phyloP scores from a whole-genome alignment of 2,797 vertebrate species.

The Botia almorhae region DNA sequence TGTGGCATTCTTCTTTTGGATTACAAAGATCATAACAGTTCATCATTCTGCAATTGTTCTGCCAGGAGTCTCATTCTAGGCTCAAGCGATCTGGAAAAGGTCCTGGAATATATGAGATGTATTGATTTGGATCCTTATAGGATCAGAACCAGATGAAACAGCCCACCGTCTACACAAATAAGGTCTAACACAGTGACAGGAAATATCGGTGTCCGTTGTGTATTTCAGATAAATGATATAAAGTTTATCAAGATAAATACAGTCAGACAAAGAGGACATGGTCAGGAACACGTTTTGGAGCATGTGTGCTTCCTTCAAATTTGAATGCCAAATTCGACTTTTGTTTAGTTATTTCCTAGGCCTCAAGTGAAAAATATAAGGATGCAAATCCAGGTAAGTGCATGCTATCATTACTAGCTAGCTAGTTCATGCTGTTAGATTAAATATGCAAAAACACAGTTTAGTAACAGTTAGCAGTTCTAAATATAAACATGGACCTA shows the following conservation, averaged over 20 bases:
- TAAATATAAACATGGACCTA: constrained; percentile 28
- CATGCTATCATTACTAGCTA: not conserved
- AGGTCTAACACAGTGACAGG: constrained; percentile 42
- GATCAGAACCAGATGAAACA: constrained; percentile 49
- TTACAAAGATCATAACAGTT: constrained; percentile 45
- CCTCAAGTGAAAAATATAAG: constrained; percentile 15
- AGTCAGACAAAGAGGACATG: not conserved
- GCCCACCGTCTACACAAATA: constrained; percentile 29
- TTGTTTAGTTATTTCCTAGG: constrained; percentile 17
- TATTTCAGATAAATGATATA: not conserved
- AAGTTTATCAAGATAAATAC: not conserved
- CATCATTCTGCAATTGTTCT: constrained; percentile 44
- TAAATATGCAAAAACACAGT: constrained; percentile 22
- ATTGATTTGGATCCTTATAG: constrained; percentile 58
- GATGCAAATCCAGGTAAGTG: constrained; percentile 26
- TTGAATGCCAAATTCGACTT: constrained; percentile 33
- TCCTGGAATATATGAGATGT: constrained; percentile 42
- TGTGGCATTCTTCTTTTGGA: constrained; percentile 38
- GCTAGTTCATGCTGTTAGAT: constrained; percentile 17
- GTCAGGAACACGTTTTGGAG: not conserved
- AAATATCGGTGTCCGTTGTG: not conserved
- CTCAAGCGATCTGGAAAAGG: constrained; percentile 30
- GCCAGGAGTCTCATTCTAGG: constrained; percentile 38
- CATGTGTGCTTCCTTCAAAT: constrained; percentile 16
- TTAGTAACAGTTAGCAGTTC: constrained; percentile 8